Conservation (phyloP, 2,797 vertebrate genomes). For the Microhierax caerulescens region DNA sequence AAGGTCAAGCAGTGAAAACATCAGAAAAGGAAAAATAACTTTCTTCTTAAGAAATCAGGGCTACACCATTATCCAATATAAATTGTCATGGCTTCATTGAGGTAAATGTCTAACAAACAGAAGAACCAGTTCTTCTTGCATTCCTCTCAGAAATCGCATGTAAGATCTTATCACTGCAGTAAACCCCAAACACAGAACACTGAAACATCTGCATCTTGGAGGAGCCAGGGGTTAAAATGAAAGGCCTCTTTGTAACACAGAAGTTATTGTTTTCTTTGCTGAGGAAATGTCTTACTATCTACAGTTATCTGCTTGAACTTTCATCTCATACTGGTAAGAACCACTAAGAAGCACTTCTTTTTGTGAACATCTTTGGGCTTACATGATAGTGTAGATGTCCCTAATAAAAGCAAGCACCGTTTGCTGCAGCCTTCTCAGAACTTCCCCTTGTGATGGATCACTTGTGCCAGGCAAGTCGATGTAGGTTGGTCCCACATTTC, state of each 20-base stretch:
- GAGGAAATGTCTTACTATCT: neutral
- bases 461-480: neutral
- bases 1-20: neutral
- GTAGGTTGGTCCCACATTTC: neutral
- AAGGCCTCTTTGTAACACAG: neutral
- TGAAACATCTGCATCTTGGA: neutral
- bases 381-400: rapidly evolving
- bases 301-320: neutral
- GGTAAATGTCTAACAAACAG: neutral
- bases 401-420: neutral
- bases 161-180: neutral
- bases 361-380: neutral
- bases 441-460: neutral
- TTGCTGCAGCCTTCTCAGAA: neutral
- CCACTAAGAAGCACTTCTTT: neutral
- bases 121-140: neutral
- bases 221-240: neutral
- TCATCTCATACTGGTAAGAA: neutral
- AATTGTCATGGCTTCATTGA: neutral
- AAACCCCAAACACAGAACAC: neutral
- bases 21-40: neutral
- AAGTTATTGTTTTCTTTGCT: neutral
- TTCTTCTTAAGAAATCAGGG: neutral
- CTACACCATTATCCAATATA: neutral
- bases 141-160: neutral